Evolutionary conservation across 2,888 invertebrate genomes (phyloP), one percentile per base, ranked within the genome.

Genomic region (Clepsis dumicolana): DNA sequence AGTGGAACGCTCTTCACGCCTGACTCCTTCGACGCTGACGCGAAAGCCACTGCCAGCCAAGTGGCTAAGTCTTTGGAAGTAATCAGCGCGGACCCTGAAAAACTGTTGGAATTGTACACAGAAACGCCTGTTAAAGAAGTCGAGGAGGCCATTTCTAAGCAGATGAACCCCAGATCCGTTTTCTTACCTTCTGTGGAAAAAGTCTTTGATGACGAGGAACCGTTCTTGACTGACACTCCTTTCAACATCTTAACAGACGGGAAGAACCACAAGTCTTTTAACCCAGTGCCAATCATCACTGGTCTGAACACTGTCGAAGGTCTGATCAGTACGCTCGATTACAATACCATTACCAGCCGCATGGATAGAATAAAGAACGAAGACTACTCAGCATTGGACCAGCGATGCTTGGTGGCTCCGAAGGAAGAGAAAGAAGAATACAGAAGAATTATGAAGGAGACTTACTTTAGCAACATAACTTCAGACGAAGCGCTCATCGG

Each of bases 271-370:
- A 76, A 77, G 1, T 65, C 71, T 1, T 87, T 89, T 35, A 81
- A 91, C 21, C 85, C 90, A 0, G 92, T 94, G 5, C 94, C 95
- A 0, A 79, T 90, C 0, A 88, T 95, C 3, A 86, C 94, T 72
- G 95, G 95, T 0, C 80, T 94, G 0, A 94, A 93, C 61, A 94
- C 94, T 0, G 94, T 92, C 0, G 95, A 95, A 81, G 95, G 94
- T 0, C 72, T 94, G 0, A 87, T 91, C 0, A 87, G 88, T 56
- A 93, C 89, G 68, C 77, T 91, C 24, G 90, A 92, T 63, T 90
- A 88, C 63, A 80, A 87, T 38, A 90, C 91, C 0, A 85, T 91
- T 0, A 90, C 88, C 0, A 89, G 89, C 70, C 87, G 88, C 74
- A 87, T 89, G 80, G 86, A 91, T 21, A 77, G 91, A 71, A 86